Percentiles rank a stretch among this genome's conserved stretches.
phyloP scores from a whole-genome alignment of 2,113 vertebrate genomes.

The Ivindomyrus marchei region DNA sequence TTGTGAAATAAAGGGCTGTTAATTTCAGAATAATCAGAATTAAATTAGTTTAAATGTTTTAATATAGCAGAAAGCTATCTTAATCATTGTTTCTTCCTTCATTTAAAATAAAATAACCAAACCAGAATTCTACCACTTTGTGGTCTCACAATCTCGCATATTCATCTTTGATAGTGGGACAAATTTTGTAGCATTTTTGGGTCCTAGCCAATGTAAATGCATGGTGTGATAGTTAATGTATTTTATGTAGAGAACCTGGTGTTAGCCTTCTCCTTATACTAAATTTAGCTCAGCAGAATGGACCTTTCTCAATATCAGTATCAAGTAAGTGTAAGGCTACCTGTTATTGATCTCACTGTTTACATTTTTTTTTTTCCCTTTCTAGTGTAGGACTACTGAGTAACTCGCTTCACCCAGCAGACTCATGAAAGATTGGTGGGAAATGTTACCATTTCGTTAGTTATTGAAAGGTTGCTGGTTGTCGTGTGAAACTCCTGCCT shows the following conservation, averaged over 20 bases:
- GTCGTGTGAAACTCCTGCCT: not conserved
- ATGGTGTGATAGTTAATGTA: not conserved
- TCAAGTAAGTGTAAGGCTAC: not conserved
- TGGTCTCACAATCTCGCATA: not conserved
- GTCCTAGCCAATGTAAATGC: not conserved
- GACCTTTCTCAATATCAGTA: not conserved
- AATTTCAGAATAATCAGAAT: not conserved
- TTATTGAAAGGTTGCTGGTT: not conserved
- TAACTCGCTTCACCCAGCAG: not conserved
- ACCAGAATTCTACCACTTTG: not conserved
- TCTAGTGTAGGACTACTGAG: not conserved
- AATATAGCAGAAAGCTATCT: not conserved
- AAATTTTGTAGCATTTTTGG: not conserved
- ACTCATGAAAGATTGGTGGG: not conserved
- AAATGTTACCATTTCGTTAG: not conserved
- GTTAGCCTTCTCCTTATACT: not conserved
- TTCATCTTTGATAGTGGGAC: not conserved
- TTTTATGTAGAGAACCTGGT: not conserved
- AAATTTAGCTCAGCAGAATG: not conserved
- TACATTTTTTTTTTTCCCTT: not conserved
- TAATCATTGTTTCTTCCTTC: not conserved
- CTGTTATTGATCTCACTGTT: not conserved
- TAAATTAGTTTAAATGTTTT: not conserved
- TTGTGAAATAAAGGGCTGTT: not conserved
- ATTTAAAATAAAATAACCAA: not conserved